Evolutionary conservation across 2,797 vertebrate genomes (phyloP), one percentile per base, ranked within the genome.

Genomic region (Premnoplex brunnescens): DNA sequence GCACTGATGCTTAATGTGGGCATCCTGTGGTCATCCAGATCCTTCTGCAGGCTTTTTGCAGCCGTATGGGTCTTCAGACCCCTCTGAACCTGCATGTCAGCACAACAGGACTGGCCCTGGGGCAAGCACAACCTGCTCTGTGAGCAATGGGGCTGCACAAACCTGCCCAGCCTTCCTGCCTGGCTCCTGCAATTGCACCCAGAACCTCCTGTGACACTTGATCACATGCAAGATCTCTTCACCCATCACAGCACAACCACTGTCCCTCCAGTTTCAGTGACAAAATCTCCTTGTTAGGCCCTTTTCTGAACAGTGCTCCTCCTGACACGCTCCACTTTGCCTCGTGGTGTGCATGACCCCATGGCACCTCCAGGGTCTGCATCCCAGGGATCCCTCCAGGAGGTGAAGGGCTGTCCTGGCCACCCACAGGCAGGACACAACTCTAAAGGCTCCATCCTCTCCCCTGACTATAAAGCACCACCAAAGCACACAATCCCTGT

Each of bases 311-410:
- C 41, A 56, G 27, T 6, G 28, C 34, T 80, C 24, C 69, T 56
- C 43, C 63, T 55, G n/a, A 21, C 32, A 52, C 74, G 21, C 52
- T 78, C 63, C 63, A 67, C 34, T 74, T 48, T 32, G 6, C 41
- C 39, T 58, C 3, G 0, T 3, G 2, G 14, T 10, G 58, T 12
- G 5, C 37, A 16, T 0, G 0, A 67, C 36, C 15, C 62, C 27
- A 2, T 0, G 7, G 58, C 51, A 68, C 14, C 43, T 41, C 68
- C 51, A 52, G 51, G 2, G 10, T 11, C 63, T 12, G 0, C 1
- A 59, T 36, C 14, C 62, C 30, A 2, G 0, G 7, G 54, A 16
- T 27, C 55, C 15, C 59, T 48, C 67, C 67, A 30, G 88, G 58
- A 93, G 66, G 11, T 4, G 43, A 54, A 64, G 74, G 46, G 44